A percentile compares a stretch with the other conserved stretches of the same genome.
These are phyloP conservation scores for Corydoras maculifer DNA, from an alignment of 2,113 vertebrate species.

Conservation along the genomic window DNA sequence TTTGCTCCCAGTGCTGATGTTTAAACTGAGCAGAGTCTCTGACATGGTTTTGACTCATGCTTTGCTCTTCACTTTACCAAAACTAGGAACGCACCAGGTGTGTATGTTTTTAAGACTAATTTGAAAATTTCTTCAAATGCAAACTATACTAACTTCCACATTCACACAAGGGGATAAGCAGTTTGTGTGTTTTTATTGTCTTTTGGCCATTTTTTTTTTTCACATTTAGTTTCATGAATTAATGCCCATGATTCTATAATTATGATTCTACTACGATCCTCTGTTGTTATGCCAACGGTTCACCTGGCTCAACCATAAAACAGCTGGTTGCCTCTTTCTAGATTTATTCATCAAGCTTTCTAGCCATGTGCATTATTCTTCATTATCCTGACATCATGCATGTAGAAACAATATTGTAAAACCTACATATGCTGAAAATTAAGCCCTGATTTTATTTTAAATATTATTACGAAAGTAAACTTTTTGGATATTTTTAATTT, in stretches of 20 bases:
- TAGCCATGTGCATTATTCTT: constrained; percentile 17
- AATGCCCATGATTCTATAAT: constrained; percentile 3
- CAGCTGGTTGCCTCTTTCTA: constrained; percentile 13
- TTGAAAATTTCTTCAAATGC: background rate
- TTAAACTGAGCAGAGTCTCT: constrained; percentile 76
- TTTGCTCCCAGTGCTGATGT: constrained; percentile 81
- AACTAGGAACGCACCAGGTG: constrained; percentile 89
- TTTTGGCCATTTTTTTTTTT: background rate
- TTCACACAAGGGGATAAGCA: background rate
- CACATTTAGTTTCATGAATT: background rate
- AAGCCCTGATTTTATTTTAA: too few species aligned
- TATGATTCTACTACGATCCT: constrained; percentile 14
- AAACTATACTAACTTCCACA: background rate
- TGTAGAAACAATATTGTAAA: too few species aligned
- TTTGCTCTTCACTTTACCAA: constrained; percentile 79
- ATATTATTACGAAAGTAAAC: too few species aligned
- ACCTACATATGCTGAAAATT: too few species aligned
- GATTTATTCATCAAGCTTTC: constrained; percentile 16
- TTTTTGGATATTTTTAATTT: too few species aligned
- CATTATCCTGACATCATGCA: background rate
- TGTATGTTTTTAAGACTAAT: background rate
- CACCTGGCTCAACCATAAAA: constrained; percentile 30
- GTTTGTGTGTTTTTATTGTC: background rate
- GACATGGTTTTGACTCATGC: constrained; percentile 68
- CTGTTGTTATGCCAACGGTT: constrained; percentile 41